A percentile compares a stretch with the other conserved stretches of the same genome.
Evolutionary conservation across 2,888 invertebrate species (phyloP).

Genomic region (Brachyopa scutellaris): DNA sequence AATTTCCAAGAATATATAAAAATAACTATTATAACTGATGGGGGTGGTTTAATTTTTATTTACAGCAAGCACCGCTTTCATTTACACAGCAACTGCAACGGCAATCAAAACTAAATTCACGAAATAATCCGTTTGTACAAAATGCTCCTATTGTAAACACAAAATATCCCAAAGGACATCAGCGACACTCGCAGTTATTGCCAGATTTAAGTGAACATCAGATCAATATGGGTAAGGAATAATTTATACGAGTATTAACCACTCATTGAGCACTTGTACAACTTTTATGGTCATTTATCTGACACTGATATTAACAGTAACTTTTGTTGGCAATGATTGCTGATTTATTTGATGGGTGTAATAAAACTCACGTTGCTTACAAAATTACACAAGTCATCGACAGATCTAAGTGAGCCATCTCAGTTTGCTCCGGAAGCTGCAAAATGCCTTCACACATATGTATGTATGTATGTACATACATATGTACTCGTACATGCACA

Average conservation of each 20-base stretch:
- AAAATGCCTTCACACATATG: too few relatives aligned
- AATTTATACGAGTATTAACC: too few relatives aligned
- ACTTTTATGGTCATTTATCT: too few relatives aligned
- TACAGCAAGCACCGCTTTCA: slow-evolving; percentile 86
- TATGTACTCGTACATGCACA: too few relatives aligned
- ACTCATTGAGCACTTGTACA: too few relatives aligned
- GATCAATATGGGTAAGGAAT: slow-evolving; percentile 77
- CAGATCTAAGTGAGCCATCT: not conserved
- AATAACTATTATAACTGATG: not conserved
- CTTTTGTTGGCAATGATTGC: not conserved
- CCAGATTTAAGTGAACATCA: slow-evolving; percentile 82
- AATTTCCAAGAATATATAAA: slow-evolving; percentile 59
- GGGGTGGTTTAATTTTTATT: not conserved
- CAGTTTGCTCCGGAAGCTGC: not conserved
- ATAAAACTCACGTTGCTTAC: slow-evolving; percentile 7
- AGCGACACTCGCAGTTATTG: slow-evolving; percentile 81
- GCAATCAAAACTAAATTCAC: slow-evolving; percentile 80
- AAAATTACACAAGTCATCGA: not conserved
- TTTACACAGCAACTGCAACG: slow-evolving; percentile 95
- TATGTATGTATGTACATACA: too few relatives aligned
- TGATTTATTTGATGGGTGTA: not conserved
- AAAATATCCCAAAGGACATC: slow-evolving; percentile 77
- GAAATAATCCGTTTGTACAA: slow-evolving; percentile 80
- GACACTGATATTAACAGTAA: too few relatives aligned
- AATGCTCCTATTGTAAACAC: slow-evolving; percentile 78